Base-by-base conservation (phyloP, 2,113 vertebrate genomes). In the Acanthochromis polyacanthus region DNA sequence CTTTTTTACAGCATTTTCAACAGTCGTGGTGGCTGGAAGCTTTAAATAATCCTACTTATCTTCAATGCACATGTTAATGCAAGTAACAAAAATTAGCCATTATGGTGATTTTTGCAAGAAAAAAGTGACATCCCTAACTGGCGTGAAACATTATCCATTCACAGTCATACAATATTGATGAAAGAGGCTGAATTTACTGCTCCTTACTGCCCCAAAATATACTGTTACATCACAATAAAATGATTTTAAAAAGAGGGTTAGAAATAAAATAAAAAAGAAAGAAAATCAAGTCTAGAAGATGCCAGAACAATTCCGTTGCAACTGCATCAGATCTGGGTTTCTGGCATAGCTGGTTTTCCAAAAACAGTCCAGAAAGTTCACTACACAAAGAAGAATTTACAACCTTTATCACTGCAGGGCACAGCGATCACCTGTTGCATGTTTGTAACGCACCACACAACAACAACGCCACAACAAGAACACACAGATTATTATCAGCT, bases 301-400 rank as follows among this genome's bases (percentile, higher is more conserved):
- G 40, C 46, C 61, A 61, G 23, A 59, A 55, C 40, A 19, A 67
- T 15, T 45, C 8, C 55, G 56, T 19, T 22, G 14, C 14, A 2
- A 25, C 25, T 20, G 30, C 58, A 58, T 53, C 14, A 50, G 68
- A 22, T 68, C 56, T 48, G 52, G 61, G 50, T 64, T 57, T 62
- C 61, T 63, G 71, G 23, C 25, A 36, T 4, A 56, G 65, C 14
- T 71, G 43, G 14, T 51, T 28, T 36, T 17, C 8, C 38, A 19
- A 28, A 71, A 69, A 61, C 43, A 65, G 73, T 71, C 62, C 74
- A 65, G 59, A 62, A 86, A 69, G 66, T 83, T 60, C 57, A 52
- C 46, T 14, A 16, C 43, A 55, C 30, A 28, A 22, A 61, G 40
- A n/a, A 75, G 22, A 30, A 28, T 57, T 65, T 32, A 61, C 68